These are phyloP conservation scores for Echiichthys vipera DNA, from an alignment of 2,797 vertebrate genomes.

Conservation along the genomic window DNA sequence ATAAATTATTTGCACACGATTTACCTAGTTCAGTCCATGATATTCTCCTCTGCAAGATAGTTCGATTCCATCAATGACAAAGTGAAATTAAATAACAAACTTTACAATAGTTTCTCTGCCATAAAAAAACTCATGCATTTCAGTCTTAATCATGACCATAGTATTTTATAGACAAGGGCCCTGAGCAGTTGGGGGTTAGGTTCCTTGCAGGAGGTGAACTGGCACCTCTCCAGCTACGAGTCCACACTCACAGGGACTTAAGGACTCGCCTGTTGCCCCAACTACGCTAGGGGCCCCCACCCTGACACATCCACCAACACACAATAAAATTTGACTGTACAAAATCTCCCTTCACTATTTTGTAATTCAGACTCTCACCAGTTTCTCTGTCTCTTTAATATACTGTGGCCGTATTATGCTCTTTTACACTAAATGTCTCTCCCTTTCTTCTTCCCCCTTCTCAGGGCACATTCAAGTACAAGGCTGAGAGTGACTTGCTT, in stretches of 20 bases:
- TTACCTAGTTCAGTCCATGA: neutral
- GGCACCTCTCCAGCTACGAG: too few species aligned
- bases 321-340: neutral
- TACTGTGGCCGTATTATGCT: neutral
- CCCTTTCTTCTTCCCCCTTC: neutral
- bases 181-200: too few species aligned
- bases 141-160: neutral
- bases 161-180: too few species aligned
- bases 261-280: too few species aligned
- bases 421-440: neutral
- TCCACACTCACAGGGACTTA: too few species aligned
- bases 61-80: neutral
- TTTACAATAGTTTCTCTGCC: neutral
- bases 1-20: neutral
- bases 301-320: neutral
- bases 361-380: neutral
- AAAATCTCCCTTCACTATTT: neutral
- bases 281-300: fast-evolving
- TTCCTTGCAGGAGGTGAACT: too few species aligned
- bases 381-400: neutral
- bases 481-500: slow-evolving; percentile 97
- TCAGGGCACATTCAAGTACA: slow-evolving; percentile 97
- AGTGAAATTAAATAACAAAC: neutral
- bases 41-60: neutral
- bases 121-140: neutral